phyloP scores from a whole-genome alignment of 1,140 invertebrate genomes.

The Heterodera carotae region DNA sequence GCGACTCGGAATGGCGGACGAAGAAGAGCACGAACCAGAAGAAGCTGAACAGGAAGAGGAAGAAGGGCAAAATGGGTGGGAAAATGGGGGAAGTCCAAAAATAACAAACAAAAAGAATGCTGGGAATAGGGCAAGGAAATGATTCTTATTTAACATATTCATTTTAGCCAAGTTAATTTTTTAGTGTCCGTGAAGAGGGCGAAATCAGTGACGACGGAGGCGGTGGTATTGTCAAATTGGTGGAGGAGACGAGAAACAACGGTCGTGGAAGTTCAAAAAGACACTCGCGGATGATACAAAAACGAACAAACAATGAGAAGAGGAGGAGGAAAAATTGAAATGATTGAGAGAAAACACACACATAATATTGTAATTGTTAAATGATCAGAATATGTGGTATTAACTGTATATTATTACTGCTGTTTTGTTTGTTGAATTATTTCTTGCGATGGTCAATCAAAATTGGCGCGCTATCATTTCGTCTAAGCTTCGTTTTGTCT shows the following conservation, averaged over 20 bases:
- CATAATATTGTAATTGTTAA: too few relatives aligned
- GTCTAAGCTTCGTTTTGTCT: too few relatives aligned
- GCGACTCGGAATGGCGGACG: conserved; percentile 6
- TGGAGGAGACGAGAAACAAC: neutral
- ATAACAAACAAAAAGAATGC: neutral
- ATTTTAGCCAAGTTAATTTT: conserved; percentile 3
- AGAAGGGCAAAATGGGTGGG: neutral
- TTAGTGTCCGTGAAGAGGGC: conserved; percentile 8
- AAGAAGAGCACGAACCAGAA: too few relatives aligned
- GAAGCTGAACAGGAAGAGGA: neutral
- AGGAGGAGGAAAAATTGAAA: neutral
- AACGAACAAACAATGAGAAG: neutral
- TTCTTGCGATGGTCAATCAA: too few relatives aligned
- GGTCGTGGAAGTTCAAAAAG: neutral
- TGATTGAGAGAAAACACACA: too few relatives aligned
- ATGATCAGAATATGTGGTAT: too few relatives aligned
- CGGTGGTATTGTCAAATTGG: neutral
- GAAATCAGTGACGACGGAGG: conserved; percentile 15
- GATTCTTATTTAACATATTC: too few relatives aligned
- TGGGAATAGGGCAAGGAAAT: too few relatives aligned
- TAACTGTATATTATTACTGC: too few relatives aligned
- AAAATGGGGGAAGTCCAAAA: neutral
- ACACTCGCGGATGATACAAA: neutral
- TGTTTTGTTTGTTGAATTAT: too few relatives aligned
- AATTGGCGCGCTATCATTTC: too few relatives aligned